A percentile compares a stretch with the other conserved stretches of the same genome.
Evolutionary conservation across 2,113 vertebrate genomes (phyloP).

Genomic region (Hiodon alosoides): DNA sequence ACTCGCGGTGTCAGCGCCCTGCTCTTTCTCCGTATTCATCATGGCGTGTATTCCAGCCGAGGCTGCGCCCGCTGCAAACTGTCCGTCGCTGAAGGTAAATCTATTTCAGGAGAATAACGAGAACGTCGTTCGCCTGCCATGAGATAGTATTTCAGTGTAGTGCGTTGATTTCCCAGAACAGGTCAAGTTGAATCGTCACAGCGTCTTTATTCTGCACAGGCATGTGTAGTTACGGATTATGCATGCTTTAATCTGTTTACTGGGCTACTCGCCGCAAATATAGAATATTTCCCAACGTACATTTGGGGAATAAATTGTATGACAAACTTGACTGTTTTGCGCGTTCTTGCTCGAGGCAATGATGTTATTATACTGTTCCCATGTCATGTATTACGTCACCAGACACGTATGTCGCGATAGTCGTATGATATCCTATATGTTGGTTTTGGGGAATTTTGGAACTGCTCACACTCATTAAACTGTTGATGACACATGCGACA

Average conservation of each 20-base stretch:
- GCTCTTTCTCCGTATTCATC: slow-evolving; percentile 27
- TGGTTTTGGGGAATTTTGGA: no score
- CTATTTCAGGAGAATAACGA: neutral
- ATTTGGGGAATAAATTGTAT: no score
- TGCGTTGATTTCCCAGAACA: neutral
- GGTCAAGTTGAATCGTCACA: neutral
- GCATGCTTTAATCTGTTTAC: slow-evolving; percentile 11
- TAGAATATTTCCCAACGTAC: neutral
- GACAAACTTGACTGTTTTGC: neutral
- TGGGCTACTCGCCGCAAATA: neutral
- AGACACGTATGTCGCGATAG: slow-evolving; percentile 3
- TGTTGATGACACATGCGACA: no score
- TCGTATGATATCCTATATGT: no score
- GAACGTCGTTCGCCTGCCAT: neutral
- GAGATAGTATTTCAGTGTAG: neutral
- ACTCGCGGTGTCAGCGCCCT: neutral
- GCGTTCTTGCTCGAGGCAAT: neutral
- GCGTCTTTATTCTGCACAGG: neutral
- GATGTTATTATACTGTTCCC: neutral
- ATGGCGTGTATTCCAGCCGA: slow-evolving; percentile 43
- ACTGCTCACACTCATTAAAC: no score
- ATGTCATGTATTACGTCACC: slow-evolving; percentile 11
- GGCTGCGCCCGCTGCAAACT: slow-evolving; percentile 24
- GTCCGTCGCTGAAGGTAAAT: slow-evolving; percentile 33
- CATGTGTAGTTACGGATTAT: slow-evolving; percentile 1